Conservation (phyloP, 2,888 invertebrate species). For the Laspeyria flexula region DNA sequence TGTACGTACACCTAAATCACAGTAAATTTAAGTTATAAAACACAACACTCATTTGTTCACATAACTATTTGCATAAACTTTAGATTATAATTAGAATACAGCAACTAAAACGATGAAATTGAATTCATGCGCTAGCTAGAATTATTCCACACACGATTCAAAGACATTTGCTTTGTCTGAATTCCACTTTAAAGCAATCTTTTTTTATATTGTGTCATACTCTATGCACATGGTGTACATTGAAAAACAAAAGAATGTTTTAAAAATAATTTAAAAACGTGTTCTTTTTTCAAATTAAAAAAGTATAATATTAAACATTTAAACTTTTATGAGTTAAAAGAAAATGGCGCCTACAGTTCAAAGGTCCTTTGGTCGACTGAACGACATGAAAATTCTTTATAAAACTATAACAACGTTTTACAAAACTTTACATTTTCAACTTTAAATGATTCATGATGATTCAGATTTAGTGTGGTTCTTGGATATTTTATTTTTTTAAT, state of each 20-base stretch:
- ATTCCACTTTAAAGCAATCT: no score
- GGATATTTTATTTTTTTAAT: no score
- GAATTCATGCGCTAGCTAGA: conserved; percentile 12
- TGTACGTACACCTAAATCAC: neutral
- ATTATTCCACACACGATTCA: conserved; percentile 11
- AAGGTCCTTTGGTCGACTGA: neutral
- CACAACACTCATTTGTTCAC: neutral
- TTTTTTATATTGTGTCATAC: no score
- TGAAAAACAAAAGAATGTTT: no score
- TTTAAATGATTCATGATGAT: no score
- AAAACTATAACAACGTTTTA: neutral
- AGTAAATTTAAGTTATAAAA: neutral
- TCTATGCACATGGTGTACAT: no score
- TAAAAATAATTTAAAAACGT: no score
- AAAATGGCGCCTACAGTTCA: neutral
- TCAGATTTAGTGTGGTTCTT: no score
- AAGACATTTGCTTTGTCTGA: conserved; percentile 6
- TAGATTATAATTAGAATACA: neutral
- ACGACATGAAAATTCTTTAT: neutral
- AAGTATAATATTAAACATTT: no score
- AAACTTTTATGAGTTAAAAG: neutral
- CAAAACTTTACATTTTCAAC: no score
- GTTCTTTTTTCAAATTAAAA: no score
- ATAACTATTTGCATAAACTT: neutral
- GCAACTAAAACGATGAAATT: neutral